A percentile compares a stretch with the other conserved stretches of the same genome.
Evolutionary conservation across 2,888 invertebrate genomes (phyloP).

Genomic region (Trichogramma evanescens): DNA sequence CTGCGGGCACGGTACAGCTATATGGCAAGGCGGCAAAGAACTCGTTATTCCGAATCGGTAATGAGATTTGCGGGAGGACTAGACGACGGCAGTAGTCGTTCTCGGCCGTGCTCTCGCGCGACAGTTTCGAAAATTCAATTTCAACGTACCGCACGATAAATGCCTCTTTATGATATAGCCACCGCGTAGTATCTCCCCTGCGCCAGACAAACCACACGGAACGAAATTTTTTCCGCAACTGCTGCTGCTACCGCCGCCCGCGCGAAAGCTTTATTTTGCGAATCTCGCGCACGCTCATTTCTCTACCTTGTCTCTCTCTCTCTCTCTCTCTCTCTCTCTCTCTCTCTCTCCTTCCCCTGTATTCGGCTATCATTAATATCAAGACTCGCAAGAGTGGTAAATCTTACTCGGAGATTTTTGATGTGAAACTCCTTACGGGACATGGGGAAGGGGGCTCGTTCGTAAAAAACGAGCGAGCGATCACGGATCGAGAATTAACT

Average conservation of each 20-base stretch:
- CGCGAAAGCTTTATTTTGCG: background rate
- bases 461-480: constrained; percentile 8
- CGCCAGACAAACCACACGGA: too few relatives aligned
- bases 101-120: background rate
- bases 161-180: background rate
- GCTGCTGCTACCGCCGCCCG: background rate
- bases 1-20: background rate
- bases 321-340: background rate
- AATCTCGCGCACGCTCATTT: background rate
- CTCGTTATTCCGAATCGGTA: constrained; percentile 9
- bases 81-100: too few relatives aligned
- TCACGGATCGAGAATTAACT: background rate
- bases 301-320: background rate
- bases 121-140: constrained; percentile 10
- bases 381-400: constrained; percentile 1
- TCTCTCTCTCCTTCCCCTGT: background rate
- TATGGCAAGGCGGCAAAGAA: background rate
- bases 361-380: constrained; percentile 6
- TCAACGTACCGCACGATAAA: background rate
- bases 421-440: background rate
- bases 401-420: constrained; percentile 5
- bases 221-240: background rate
- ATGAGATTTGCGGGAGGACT: constrained; percentile 9
- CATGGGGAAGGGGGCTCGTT: background rate
- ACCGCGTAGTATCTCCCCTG: too few relatives aligned